phyloP scores from a whole-genome alignment of 1,140 invertebrate species.

The Pseudomyrmex sp. region DNA sequence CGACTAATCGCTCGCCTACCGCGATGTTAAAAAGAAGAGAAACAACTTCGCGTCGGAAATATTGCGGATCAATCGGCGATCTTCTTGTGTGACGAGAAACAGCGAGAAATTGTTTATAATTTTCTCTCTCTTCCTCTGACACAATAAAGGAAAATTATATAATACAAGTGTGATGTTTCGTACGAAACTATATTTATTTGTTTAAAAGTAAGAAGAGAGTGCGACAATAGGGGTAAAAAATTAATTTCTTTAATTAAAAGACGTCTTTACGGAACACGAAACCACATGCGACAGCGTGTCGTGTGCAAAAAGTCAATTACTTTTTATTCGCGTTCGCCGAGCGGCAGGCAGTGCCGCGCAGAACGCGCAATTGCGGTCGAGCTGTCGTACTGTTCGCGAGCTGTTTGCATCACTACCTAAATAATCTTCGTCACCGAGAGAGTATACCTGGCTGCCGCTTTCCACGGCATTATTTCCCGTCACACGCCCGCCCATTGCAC shows the following conservation, averaged over 20 bases:
- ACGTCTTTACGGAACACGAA: conserved; percentile 1
- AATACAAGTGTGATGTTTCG: not conserved
- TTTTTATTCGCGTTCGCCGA: conserved; percentile 15
- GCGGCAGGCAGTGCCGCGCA: not conserved
- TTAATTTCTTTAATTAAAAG: not conserved
- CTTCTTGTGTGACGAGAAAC: not conserved
- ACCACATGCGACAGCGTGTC: not conserved
- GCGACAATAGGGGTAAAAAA: too few relatives aligned
- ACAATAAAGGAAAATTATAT: not conserved
- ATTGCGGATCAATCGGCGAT: conserved; percentile 5
- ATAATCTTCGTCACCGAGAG: conserved; percentile 52
- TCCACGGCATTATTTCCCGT: conserved; percentile 64
- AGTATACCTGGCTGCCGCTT: conserved; percentile 38
- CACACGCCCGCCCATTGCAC: conserved; percentile 22
- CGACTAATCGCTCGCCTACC: conserved; percentile 60
- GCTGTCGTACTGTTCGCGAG: conserved; percentile 23
- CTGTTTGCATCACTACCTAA: conserved; percentile 53
- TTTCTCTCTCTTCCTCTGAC: not conserved
- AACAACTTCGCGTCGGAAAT: not conserved
- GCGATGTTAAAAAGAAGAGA: conserved; percentile 38
- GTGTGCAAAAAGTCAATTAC: not conserved
- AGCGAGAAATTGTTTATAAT: not conserved
- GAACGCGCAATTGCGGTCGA: conserved; percentile 7
- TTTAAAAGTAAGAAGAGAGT: too few relatives aligned
- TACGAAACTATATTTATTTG: not conserved